Percentiles rank a stretch among this genome's conserved stretches.
phyloP scores from a whole-genome alignment of 2,797 vertebrate genomes.

The Clarias fuscus region DNA sequence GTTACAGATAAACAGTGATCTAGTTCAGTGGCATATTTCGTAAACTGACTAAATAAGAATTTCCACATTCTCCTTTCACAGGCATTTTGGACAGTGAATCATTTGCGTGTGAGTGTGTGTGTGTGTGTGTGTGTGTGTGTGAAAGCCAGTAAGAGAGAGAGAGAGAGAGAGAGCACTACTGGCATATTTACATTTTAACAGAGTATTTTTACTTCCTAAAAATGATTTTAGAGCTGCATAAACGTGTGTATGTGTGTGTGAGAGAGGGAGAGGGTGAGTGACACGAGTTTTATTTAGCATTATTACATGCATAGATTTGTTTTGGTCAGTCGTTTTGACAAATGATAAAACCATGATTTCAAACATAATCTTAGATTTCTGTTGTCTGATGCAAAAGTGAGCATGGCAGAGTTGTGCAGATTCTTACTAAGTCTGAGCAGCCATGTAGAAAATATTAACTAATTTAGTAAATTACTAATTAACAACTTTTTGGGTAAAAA shows the following conservation, averaged over 20 bases:
- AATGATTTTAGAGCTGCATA: background rate
- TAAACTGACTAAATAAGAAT: slow-evolving; percentile 14
- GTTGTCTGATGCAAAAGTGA: background rate
- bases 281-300: background rate
- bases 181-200: slow-evolving; percentile 9
- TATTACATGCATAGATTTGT: background rate
- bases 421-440: background rate
- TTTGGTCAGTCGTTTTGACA: background rate
- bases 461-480: no score
- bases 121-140: slow-evolving; percentile 39
- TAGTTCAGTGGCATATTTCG: background rate
- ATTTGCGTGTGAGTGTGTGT: slow-evolving; percentile 52
- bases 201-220: slow-evolving; percentile 6
- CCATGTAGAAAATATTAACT: background rate
- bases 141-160: slow-evolving; percentile 47
- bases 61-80: slow-evolving; percentile 12
- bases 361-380: background rate
- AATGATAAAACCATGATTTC: background rate
- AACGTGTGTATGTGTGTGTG: background rate
- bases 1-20: slow-evolving; percentile 8
- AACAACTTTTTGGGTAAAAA: background rate
- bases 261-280: background rate
- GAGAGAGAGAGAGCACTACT: background rate
- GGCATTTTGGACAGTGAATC: slow-evolving; percentile 36
- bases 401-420: background rate